Conservation (phyloP, 1,140 invertebrate species). For the Conopomorpha cramerella region DNA sequence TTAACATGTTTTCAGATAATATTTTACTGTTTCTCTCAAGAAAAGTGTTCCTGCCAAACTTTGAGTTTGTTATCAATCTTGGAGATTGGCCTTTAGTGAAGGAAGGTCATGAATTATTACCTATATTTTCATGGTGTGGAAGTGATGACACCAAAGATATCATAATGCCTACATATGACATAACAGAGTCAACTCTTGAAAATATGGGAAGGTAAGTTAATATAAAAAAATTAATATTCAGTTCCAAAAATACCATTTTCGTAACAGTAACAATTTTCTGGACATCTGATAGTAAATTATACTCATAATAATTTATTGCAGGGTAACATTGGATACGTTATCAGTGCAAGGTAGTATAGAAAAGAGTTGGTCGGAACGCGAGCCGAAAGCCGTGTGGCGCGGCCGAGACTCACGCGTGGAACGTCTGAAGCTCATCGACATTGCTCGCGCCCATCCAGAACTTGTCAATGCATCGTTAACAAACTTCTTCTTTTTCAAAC, state of each 20-base stretch:
- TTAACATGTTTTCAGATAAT: constrained; percentile 94
- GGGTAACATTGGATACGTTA: constrained; percentile 86
- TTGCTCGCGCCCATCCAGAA: constrained; percentile 77
- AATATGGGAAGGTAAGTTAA: constrained; percentile 80
- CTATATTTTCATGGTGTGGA: constrained; percentile 98
- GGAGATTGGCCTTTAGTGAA: constrained; percentile 91
- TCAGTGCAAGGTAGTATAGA: constrained; percentile 84
- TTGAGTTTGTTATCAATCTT: constrained; percentile 91
- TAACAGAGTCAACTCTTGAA: constrained; percentile 89
- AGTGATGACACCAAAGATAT: constrained; percentile 85
- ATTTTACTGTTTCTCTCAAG: constrained; percentile 82
- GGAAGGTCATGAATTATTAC: constrained; percentile 61
- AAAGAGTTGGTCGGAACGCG: constrained; percentile 75
- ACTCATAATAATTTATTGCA: too few relatives aligned
- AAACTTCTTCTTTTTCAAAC: constrained; percentile 94
- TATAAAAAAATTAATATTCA: not conserved
- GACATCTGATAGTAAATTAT: too few relatives aligned
- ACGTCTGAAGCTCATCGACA: constrained; percentile 81
- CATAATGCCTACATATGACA: constrained; percentile 93
- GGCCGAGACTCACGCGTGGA: constrained; percentile 87
- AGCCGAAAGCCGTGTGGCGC: constrained; percentile 84
- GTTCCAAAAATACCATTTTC: too few relatives aligned
- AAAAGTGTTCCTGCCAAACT: constrained; percentile 84
- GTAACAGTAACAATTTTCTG: too few relatives aligned
- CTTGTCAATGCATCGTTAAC: constrained; percentile 91